phyloP scores from a whole-genome alignment of 2,888 invertebrate genomes.

The Aphodius granarius region DNA sequence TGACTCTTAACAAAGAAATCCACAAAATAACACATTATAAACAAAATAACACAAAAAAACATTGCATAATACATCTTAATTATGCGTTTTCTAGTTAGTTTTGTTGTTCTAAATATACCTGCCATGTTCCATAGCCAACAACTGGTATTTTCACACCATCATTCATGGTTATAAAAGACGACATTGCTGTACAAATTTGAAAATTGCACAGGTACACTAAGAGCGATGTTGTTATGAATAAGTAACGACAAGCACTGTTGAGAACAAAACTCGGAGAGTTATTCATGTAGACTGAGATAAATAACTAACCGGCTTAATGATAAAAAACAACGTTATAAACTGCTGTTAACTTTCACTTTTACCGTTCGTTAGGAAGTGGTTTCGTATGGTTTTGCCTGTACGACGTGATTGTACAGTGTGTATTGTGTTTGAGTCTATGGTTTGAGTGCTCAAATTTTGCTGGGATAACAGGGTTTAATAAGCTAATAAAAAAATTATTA shows the following conservation, averaged over 20 bases:
- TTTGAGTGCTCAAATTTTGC: too few species aligned
- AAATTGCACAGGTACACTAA: background rate
- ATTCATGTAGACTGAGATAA: background rate
- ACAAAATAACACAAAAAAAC: background rate
- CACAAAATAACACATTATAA: background rate
- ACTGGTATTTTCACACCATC: constrained; percentile 68
- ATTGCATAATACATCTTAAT: too few species aligned
- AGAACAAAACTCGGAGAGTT: background rate
- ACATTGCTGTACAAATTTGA: background rate
- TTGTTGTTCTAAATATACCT: constrained; percentile 68
- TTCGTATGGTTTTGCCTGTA: background rate
- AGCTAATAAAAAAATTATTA: too few species aligned
- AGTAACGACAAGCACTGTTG: too few species aligned
- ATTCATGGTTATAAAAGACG: constrained; percentile 6
- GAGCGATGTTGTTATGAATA: background rate
- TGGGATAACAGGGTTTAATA: too few species aligned
- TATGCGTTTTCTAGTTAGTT: background rate
- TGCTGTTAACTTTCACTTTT: background rate
- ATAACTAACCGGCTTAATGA: background rate
- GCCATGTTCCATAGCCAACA: constrained; percentile 80
- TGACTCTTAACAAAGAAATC: constrained; percentile 59
- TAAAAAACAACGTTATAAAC: too few species aligned
- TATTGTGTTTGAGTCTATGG: too few species aligned
- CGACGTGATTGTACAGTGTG: too few species aligned
- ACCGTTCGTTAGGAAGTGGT: background rate